Conservation (phyloP, 2,797 vertebrate species). For the Enteromius anoplus region DNA sequence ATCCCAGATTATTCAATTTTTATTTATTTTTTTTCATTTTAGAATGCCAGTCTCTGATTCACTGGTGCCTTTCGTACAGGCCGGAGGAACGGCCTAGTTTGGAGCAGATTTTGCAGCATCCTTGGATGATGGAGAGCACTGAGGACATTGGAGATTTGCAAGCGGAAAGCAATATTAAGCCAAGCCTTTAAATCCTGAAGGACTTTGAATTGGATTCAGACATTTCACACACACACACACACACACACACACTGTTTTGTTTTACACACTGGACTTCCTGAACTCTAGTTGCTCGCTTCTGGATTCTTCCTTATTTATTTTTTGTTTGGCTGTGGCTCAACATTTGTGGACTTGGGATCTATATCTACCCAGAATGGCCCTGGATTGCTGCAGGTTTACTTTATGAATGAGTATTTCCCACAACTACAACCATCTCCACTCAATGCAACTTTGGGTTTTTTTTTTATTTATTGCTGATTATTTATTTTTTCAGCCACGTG, state of each 20-base stretch:
- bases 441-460: conserved; percentile 5
- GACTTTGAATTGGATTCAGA: conserved; percentile 27
- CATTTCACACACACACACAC: conserved; percentile 27
- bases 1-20: background rate
- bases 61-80: conserved; percentile 79
- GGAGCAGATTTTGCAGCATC: conserved; percentile 80
- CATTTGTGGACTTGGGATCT: conserved; percentile 4
- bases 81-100: conserved; percentile 79
- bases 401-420: background rate
- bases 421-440: conserved; percentile 6
- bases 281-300: conserved; percentile 43
- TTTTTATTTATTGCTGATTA: conserved; percentile 59
- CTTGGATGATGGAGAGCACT: conserved; percentile 80
- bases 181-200: conserved; percentile 59
- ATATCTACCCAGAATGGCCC: conserved; percentile 5
- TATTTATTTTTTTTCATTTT: conserved; percentile 19
- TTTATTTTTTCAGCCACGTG: conserved; percentile 50
- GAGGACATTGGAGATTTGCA: conserved; percentile 62
- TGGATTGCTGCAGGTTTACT: conserved; percentile 38
- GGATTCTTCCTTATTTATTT: conserved; percentile 54
- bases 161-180: conserved; percentile 59
- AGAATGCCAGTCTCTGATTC: conserved; percentile 84
- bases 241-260: conserved; percentile 24
- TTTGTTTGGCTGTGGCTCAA: conserved; percentile 7
- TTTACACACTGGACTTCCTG: conserved; percentile 54